Evolutionary conservation across 2,113 vertebrate species (phyloP), one percentile per base, ranked within the genome.

Genomic region (Argyrosomus japonicus): DNA sequence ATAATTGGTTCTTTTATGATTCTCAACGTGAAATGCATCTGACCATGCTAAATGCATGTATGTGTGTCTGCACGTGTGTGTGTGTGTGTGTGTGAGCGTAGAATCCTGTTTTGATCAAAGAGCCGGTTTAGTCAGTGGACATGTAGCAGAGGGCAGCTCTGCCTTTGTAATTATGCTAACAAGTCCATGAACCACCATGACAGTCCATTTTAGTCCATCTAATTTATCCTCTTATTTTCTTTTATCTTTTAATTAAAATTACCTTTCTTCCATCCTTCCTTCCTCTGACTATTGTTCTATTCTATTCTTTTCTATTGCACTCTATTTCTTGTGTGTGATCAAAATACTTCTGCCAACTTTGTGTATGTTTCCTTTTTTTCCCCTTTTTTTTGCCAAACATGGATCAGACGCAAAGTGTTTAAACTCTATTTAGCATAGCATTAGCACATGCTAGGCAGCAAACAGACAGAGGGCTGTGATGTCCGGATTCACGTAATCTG

Each of bases 1-100:
- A 69, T 76, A 86, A 85, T 85, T 88, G 84, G 57, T 65, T 87
- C 57, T 78, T 84, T 86, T 88, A 82, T 83, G 76, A 86, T 77
- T 77, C n/a, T 64, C 40, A 13, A 79, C 6, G 43, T 80, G 68
- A 75, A 87, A 86, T 85, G 54, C 74, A 76, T 77, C 75, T 77
- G 82, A 77, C 83, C 69, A 80, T 87, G 76, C 90, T 76, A 73
- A 88, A 84, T 82, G 68, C 73, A 27, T 64, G 63, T 62, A 40
- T 64, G 69, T 43, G 6, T 45, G 60, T 68, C 36, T 40, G 69
- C 23, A 13, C 50, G 18, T n/a, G 51, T 36, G 18, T 47, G 13
- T 53, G 64, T 64, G 64, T 60, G 53, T 11, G 76, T 12, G 57
- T 40, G 61, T 73, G 50, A 17, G 48, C 23, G 58, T 23, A 36